Conservation (phyloP, 2,888 invertebrate genomes). For the Hylaea fasciaria region DNA sequence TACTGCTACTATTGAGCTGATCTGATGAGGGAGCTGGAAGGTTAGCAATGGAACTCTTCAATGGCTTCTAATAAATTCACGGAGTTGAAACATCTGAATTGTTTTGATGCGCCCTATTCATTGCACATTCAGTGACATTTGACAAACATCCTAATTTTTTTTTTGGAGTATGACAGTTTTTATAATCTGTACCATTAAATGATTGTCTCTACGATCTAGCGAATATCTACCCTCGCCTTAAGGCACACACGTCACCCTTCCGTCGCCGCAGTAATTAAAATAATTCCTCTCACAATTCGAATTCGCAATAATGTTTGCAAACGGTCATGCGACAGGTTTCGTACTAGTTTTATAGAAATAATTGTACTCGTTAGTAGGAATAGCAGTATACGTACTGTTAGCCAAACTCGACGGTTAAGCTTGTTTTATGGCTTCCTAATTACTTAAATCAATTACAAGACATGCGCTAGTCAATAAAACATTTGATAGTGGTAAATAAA, state of each 20-base stretch:
- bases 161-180: no score
- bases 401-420: slow-evolving; percentile 19
- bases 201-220: not conserved
- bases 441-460: slow-evolving; percentile 15
- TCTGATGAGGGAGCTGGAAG: no score
- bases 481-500: no score
- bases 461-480: no score
- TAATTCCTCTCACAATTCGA: slow-evolving; percentile 34
- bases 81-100: no score
- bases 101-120: no score
- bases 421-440: slow-evolving; percentile 28
- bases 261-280: slow-evolving; percentile 45
- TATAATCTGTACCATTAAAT: no score
- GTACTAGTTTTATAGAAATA: slow-evolving; percentile 30
- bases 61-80: no score
- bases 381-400: slow-evolving; percentile 28
- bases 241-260: slow-evolving; percentile 40
- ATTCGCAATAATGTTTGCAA: slow-evolving; percentile 34
- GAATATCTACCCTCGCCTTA: slow-evolving; percentile 29
- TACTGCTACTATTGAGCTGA: no score
- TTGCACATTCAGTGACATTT: no score
- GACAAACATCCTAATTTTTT: no score
- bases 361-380: slow-evolving; percentile 23
- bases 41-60: no score
- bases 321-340: slow-evolving; percentile 45